phyloP scores from a whole-genome alignment of 1,140 invertebrate species.

The Papilio glaucus region DNA sequence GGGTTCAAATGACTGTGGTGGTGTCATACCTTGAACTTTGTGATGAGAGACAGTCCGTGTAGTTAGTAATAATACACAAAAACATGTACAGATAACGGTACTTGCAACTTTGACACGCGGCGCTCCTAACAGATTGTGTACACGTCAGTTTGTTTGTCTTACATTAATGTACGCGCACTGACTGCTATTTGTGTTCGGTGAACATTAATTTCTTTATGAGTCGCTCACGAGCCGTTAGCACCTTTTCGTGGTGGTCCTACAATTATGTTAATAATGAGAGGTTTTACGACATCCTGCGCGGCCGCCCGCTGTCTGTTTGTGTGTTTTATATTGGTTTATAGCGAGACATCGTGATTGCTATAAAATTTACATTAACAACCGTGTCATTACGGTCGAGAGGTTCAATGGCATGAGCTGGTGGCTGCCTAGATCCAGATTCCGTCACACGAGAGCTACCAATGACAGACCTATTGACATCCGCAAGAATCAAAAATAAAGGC shows the following conservation, averaged over 20 bases:
- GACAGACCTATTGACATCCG: no score
- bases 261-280: conserved; percentile 25
- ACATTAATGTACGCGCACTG: conserved; percentile 9
- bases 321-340: conserved; percentile 39
- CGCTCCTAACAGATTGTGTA: conserved; percentile 4
- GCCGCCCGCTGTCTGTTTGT: conserved; percentile 36
- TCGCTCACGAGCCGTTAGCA: conserved; percentile 6
- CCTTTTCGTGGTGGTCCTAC: conserved; percentile 36
- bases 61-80: background rate
- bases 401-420: background rate
- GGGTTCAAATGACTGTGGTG: no score
- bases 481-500: no score
- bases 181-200: conserved; percentile 18
- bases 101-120: background rate
- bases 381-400: background rate
- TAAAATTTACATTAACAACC: conserved; percentile 18
- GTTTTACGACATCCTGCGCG: conserved; percentile 42
- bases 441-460: background rate
- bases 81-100: conserved; percentile 18
- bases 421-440: background rate
- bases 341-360: conserved; percentile 22
- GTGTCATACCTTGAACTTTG: background rate
- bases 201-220: conserved; percentile 24
- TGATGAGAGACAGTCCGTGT: background rate
- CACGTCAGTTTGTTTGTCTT: background rate